Percentiles rank a stretch among this genome's conserved stretches.
These are phyloP conservation scores for Crepidodera aurea DNA, from an alignment of 2,888 invertebrate genomes.

Conservation along the genomic window DNA sequence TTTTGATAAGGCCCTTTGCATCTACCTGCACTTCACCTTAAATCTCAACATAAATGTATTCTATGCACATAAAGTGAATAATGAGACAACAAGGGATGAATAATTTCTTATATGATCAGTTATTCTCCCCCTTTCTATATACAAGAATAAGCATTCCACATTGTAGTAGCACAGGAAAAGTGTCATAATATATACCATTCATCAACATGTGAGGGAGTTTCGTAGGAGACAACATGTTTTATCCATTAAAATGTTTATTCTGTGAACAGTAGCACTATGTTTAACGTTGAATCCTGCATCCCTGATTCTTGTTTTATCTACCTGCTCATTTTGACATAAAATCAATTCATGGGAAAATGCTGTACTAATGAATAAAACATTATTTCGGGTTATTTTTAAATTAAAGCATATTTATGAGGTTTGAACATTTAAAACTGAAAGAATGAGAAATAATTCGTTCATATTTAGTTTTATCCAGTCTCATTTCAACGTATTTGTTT, in stretches of 20 bases:
- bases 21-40: background rate
- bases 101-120: constrained; percentile 15
- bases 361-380: no score
- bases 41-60: background rate
- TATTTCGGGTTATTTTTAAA: no score
- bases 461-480: no score
- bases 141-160: constrained; percentile 20
- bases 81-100: constrained; percentile 15
- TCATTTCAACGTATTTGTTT: no score
- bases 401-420: no score
- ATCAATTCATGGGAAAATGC: no score
- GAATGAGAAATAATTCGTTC: no score
- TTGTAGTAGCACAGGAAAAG: constrained; percentile 15
- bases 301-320: background rate
- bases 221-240: constrained; percentile 13
- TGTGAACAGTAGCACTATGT: background rate
- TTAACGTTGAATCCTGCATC: background rate
- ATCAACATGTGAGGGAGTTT: constrained; percentile 9
- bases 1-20: background rate
- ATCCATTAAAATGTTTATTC: constrained; percentile 20
- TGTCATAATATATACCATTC: constrained; percentile 20
- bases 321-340: background rate
- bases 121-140: constrained; percentile 10
- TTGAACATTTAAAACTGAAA: no score
- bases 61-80: constrained; percentile 6